These are phyloP conservation scores for Auanema freiburgensis DNA, from an alignment of 2,888 invertebrate genomes.

Conservation along the genomic window DNA sequence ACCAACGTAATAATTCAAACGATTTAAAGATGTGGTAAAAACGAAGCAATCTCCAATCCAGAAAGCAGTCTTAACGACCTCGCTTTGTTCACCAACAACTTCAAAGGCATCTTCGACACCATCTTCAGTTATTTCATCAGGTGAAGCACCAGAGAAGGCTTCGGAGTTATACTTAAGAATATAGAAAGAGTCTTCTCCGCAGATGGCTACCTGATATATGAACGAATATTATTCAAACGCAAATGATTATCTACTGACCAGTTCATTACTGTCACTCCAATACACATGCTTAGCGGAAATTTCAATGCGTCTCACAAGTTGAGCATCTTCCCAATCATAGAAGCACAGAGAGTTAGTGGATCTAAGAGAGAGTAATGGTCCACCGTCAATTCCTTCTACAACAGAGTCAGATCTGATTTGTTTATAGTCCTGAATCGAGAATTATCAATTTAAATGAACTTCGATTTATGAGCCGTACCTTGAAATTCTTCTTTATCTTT, in stretches of 20 bases:
- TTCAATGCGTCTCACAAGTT: slow-evolving; percentile 90
- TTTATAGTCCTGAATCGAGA: slow-evolving; percentile 40
- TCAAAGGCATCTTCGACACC: slow-evolving; percentile 95
- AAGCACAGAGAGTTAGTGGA: slow-evolving; percentile 73
- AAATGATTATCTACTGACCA: slow-evolving; percentile 88
- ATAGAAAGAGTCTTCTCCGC: slow-evolving; percentile 92
- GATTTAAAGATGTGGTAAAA: slow-evolving; percentile 94
- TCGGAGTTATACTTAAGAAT: slow-evolving; percentile 85
- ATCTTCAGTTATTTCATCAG: slow-evolving; percentile 81
- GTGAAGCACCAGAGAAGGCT: slow-evolving; percentile 77
- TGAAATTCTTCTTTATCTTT: slow-evolving; percentile 95
- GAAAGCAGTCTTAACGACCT: slow-evolving; percentile 57
- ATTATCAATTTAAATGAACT: neutral
- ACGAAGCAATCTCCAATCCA: slow-evolving; percentile 88
- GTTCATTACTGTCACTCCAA: slow-evolving; percentile 93
- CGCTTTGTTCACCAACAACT: slow-evolving; percentile 60
- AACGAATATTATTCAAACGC: neutral
- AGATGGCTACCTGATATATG: slow-evolving; percentile 74
- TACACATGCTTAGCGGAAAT: slow-evolving; percentile 84
- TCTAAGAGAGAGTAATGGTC: slow-evolving; percentile 75
- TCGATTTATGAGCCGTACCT: slow-evolving; percentile 65
- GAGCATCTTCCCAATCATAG: slow-evolving; percentile 94
- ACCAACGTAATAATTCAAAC: slow-evolving; percentile 97
- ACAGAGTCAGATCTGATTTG: slow-evolving; percentile 91
- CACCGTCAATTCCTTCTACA: slow-evolving; percentile 77